Percentiles rank a stretch among this genome's conserved stretches.
These are phyloP conservation scores for Stegastes partitus DNA, from an alignment of 2,113 vertebrate genomes.

Conservation along the genomic window DNA sequence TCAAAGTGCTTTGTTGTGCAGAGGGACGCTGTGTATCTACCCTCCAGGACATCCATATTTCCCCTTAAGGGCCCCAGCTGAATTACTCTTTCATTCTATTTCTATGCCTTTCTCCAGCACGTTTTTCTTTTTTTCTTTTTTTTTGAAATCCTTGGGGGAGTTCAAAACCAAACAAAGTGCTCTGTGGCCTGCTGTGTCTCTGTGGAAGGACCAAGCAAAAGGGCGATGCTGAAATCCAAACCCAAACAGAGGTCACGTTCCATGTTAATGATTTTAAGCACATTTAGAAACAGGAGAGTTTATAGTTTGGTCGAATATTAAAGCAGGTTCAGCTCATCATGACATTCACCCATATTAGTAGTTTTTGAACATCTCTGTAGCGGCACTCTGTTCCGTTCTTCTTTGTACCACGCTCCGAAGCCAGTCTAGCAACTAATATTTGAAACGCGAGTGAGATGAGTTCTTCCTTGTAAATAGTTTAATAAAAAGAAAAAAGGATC, in stretches of 20 bases:
- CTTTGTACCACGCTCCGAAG: no score
- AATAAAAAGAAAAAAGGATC: no score
- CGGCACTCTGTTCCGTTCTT: no score
- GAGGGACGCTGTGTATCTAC: constrained; percentile 55
- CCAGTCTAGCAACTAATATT: no score
- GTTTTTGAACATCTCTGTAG: no score
- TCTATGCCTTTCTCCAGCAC: constrained; percentile 29
- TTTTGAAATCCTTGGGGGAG: constrained; percentile 14
- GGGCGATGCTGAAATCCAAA: constrained; percentile 6
- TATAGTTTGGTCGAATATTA: neutral
- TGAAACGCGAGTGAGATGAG: no score
- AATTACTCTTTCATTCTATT: constrained; percentile 61
- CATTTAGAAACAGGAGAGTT: neutral
- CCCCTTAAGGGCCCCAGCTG: constrained; percentile 39
- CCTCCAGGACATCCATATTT: constrained; percentile 63
- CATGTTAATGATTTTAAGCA: constrained; percentile 1
- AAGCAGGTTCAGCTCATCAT: neutral
- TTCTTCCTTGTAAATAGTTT: no score
- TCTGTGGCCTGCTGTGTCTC: constrained; percentile 41
- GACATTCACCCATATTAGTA: no score
- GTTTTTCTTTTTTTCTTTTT: constrained; percentile 16
- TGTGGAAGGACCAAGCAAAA: constrained; percentile 26
- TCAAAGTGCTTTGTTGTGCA: constrained; percentile 70
- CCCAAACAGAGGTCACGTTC: neutral
- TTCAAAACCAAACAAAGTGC: constrained; percentile 56